Conservation (phyloP, 1,140 invertebrate species). For the Pollicipes pollicipes region DNA sequence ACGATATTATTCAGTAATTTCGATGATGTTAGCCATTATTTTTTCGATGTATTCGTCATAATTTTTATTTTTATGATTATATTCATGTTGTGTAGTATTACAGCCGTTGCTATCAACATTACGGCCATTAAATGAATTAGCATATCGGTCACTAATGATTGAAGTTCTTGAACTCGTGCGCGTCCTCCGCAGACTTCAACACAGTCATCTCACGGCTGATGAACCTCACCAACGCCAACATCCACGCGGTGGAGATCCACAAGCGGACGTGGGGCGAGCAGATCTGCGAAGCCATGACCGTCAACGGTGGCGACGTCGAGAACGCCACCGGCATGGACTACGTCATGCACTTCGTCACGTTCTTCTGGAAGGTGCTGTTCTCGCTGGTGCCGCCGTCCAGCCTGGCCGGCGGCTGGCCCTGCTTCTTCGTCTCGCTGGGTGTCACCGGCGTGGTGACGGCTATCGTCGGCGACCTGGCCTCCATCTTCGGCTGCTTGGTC, state of each 20-base stretch:
- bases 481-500: slow-evolving; percentile 44
- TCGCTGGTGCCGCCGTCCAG: slow-evolving; percentile 38
- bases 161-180: no score
- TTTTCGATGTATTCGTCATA: no score
- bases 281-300: slow-evolving; percentile 40
- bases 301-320: slow-evolving; percentile 44
- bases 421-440: slow-evolving; percentile 36
- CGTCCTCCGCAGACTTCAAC: slow-evolving; percentile 37
- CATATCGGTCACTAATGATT: no score
- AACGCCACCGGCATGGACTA: slow-evolving; percentile 37
- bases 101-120: no score
- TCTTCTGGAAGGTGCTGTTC: slow-evolving; percentile 65
- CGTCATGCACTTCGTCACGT: slow-evolving; percentile 81
- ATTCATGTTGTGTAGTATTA: no score
- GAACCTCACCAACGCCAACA: slow-evolving; percentile 37
- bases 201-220: slow-evolving; percentile 37
- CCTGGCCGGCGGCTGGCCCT: slow-evolving; percentile 40
- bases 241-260: slow-evolving; percentile 36
- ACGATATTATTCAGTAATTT: no score
- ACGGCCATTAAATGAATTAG: no score
- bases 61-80: no score
- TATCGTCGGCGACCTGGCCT: slow-evolving; percentile 42
- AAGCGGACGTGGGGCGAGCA: slow-evolving; percentile 38
- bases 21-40: no score
- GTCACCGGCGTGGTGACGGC: slow-evolving; percentile 41